Percentiles rank a stretch among this genome's conserved stretches.
Conservation (phyloP, 1,140 invertebrate genomes). For the Cyclargus thomasi region DNA sequence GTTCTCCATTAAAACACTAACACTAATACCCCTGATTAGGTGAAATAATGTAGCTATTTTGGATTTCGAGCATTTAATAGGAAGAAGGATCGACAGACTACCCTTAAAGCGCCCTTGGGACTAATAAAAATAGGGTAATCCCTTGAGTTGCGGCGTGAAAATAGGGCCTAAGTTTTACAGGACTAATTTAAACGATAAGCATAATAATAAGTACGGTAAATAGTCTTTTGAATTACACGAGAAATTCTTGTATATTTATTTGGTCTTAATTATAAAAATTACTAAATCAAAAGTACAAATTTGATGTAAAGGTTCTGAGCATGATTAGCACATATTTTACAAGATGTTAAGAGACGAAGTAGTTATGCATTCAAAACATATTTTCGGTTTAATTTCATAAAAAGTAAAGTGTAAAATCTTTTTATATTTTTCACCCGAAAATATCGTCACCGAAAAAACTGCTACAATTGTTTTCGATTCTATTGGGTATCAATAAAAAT, state of each 20-base stretch:
- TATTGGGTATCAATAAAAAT: background rate
- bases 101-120: background rate
- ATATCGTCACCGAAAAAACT: background rate
- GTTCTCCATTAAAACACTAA: background rate
- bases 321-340: too few relatives aligned
- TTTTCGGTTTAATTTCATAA: background rate
- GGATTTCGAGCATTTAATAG: background rate
- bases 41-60: background rate
- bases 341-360: too few relatives aligned
- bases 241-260: too few relatives aligned
- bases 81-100: background rate
- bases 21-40: background rate
- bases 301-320: too few relatives aligned
- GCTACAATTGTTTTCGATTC: background rate
- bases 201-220: background rate
- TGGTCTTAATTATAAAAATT: too few relatives aligned
- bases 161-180: background rate
- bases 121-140: background rate
- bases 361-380: background rate
- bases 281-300: too few relatives aligned
- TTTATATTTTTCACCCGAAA: background rate
- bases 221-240: background rate
- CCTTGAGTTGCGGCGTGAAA: background rate
- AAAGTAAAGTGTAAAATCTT: background rate
- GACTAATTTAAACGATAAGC: background rate